Conservation (phyloP, 2,797 vertebrate species). For the Onychomys arenicola region DNA sequence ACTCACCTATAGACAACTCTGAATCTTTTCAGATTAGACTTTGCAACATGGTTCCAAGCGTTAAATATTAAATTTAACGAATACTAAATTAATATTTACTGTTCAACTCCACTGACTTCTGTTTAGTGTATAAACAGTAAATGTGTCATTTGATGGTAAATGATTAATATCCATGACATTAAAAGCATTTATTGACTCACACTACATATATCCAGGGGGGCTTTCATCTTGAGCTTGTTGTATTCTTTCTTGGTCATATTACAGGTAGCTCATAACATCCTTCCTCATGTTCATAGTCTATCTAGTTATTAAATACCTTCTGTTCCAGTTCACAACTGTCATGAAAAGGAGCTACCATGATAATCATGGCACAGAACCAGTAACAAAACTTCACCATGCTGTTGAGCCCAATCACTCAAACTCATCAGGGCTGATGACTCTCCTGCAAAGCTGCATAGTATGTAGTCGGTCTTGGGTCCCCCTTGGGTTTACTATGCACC, state of each 20-base stretch:
- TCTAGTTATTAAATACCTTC: not conserved
- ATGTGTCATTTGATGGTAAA: not conserved
- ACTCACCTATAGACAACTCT: constrained; percentile 24
- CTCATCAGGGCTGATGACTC: not conserved
- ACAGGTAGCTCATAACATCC: not conserved
- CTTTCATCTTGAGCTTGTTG: not conserved
- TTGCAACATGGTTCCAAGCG: not conserved
- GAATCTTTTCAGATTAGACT: constrained; percentile 19
- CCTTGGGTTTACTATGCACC: not conserved
- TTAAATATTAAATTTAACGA: not conserved
- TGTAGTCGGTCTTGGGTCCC: not conserved
- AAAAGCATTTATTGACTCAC: constrained; percentile 37
- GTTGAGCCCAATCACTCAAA: not conserved
- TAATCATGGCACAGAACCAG: not conserved
- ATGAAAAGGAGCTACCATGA: not conserved
- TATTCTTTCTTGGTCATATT: not conserved
- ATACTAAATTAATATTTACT: not conserved
- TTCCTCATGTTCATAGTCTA: not conserved
- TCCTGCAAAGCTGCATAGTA: not conserved
- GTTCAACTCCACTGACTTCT: not conserved
- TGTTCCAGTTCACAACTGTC: not conserved
- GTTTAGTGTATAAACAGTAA: not conserved
- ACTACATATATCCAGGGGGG: not conserved
- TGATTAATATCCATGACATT: not conserved
- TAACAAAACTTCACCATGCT: not conserved